Conservation (phyloP, 2,888 invertebrate genomes). For the Parthenolecanium corni region DNA sequence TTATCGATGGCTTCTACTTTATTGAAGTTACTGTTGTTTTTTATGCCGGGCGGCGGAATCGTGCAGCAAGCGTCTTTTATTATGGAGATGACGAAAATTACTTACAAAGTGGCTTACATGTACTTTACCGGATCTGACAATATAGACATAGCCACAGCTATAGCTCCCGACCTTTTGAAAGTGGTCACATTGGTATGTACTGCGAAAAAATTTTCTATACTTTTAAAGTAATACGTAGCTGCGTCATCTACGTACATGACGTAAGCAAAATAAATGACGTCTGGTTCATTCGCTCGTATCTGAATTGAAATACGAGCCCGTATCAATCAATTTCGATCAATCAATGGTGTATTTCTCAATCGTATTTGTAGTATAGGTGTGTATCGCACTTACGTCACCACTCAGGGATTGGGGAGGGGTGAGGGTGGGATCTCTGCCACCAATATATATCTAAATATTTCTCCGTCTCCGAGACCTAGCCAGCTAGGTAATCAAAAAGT, state of each 20-base stretch:
- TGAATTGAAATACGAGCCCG: too few relatives aligned
- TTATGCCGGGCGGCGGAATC: constrained; percentile 13
- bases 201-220: not conserved
- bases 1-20: not conserved
- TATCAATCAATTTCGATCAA: too few relatives aligned
- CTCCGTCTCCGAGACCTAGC: too few relatives aligned
- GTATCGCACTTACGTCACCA: too few relatives aligned
- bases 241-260: not conserved
- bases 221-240: not conserved
- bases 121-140: constrained; percentile 3
- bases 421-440: too few relatives aligned
- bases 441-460: too few relatives aligned
- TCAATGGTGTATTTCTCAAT: too few relatives aligned
- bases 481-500: too few relatives aligned
- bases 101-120: constrained; percentile 9
- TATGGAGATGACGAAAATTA: constrained; percentile 6
- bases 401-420: too few relatives aligned
- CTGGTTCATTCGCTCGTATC: too few relatives aligned
- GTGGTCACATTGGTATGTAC: not conserved
- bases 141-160: not conserved
- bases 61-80: constrained; percentile 13
- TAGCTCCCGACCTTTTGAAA: not conserved
- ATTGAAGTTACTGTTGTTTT: constrained; percentile 4
- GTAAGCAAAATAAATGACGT: too few relatives aligned
- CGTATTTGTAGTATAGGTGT: too few relatives aligned